Percentiles rank a stretch among this genome's conserved stretches.
Evolutionary conservation across 2,113 vertebrate species (phyloP).

Genomic region (Rhegmatorhina hoffmannsi): DNA sequence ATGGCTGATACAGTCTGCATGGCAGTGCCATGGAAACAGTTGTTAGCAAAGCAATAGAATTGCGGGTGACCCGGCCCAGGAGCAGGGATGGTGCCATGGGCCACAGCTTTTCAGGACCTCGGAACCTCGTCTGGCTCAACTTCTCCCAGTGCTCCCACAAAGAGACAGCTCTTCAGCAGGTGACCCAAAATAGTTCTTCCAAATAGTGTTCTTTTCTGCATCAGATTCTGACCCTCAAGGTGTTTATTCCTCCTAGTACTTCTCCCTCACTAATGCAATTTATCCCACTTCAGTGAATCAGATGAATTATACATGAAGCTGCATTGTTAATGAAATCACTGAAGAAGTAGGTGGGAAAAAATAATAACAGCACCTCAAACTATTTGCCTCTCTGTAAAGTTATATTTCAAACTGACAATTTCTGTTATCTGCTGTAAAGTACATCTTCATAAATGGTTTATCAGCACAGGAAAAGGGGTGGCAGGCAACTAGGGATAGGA

Average conservation of each 20-base stretch:
- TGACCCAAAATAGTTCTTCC: not conserved
- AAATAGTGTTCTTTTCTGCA: not conserved
- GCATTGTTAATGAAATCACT: not conserved
- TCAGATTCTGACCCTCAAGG: not conserved
- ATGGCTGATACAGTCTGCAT: not conserved
- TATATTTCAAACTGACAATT: not conserved
- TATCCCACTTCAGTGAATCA: not conserved
- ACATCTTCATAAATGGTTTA: not conserved
- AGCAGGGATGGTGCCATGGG: not conserved
- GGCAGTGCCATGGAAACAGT: not conserved
- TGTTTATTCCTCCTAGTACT: not conserved
- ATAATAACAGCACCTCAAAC: not conserved
- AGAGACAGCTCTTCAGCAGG: not conserved
- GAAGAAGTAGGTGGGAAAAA: not conserved
- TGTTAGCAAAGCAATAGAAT: not conserved
- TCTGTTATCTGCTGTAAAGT: not conserved
- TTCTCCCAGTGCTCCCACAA: not conserved
- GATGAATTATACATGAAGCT: fast-evolving
- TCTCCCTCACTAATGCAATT: not conserved
- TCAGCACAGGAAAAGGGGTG: not conserved
- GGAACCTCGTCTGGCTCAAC: fast-evolving
- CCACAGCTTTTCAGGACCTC: not conserved
- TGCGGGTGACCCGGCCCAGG: not conserved
- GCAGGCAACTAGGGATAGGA: not conserved
- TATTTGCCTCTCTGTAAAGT: not conserved